Conservation (phyloP, 2,797 vertebrate species). For the Paedocypris micromegethes region DNA sequence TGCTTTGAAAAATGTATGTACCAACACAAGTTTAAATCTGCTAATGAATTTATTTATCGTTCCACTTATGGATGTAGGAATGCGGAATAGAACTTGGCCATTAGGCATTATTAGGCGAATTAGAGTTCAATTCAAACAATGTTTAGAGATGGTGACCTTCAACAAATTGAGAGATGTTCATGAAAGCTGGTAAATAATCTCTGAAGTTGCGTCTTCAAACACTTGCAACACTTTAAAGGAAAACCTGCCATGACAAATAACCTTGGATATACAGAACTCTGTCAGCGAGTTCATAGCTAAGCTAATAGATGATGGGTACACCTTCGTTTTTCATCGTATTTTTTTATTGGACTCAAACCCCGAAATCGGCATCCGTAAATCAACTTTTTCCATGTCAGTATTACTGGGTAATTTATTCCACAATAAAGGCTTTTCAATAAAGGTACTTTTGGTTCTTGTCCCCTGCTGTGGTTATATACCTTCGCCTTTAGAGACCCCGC, state of each 20-base stretch:
- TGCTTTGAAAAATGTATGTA: neutral
- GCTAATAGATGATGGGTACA: neutral
- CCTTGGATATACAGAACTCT: conserved; percentile 54
- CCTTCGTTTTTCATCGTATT: neutral
- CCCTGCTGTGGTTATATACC: conserved; percentile 31
- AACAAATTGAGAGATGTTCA: conserved; percentile 43
- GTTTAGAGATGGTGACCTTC: conserved; percentile 51
- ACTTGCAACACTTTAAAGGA: conserved; percentile 21
- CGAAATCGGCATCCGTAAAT: too few species aligned
- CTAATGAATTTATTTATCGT: neutral
- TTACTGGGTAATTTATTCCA: neutral
- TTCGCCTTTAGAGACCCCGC: conserved; percentile 25
- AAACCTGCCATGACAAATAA: conserved; percentile 57
- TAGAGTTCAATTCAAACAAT: conserved; percentile 39
- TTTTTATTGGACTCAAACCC: neutral
- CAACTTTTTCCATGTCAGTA: too few species aligned
- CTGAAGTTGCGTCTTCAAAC: conserved; percentile 39
- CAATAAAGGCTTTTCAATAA: neutral
- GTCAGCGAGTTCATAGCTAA: neutral
- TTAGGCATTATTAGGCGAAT: neutral
- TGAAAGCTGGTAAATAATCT: conserved; percentile 39
- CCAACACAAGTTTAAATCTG: neutral
- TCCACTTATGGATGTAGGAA: neutral
- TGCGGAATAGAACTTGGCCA: conserved; percentile 6
- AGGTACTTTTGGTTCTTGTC: neutral